A percentile compares a stretch with the other conserved stretches of the same genome.
phyloP scores from a whole-genome alignment of 1,140 invertebrate genomes.

The Helicorthomorpha holstii region DNA sequence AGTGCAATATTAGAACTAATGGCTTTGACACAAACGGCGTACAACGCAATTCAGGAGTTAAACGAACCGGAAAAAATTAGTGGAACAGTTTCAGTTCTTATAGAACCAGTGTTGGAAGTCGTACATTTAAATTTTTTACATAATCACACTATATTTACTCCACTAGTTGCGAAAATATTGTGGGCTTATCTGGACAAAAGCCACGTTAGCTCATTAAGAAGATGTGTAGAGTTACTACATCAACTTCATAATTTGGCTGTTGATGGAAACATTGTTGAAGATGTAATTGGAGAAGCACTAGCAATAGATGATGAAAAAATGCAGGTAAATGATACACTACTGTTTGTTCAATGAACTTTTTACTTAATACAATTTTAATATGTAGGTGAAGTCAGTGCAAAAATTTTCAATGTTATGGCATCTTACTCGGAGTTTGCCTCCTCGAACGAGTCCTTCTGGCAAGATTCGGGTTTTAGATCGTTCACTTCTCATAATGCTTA shows the following conservation, averaged over 20 bases:
- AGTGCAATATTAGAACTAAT: conserved; percentile 57
- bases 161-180: conserved; percentile 42
- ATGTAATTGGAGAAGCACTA: conserved; percentile 42
- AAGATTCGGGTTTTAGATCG: conserved; percentile 38
- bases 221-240: conserved; percentile 47
- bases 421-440: conserved; percentile 43
- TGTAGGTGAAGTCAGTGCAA: conserved; percentile 45
- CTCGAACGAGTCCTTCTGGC: conserved; percentile 28
- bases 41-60: neutral
- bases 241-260: conserved; percentile 50
- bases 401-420: conserved; percentile 64
- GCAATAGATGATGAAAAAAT: conserved; percentile 22
- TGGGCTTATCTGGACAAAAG: conserved; percentile 46
- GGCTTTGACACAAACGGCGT: conserved; percentile 26
- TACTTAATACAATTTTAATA: conserved; percentile 20
- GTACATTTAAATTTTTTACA: conserved; percentile 43
- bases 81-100: conserved; percentile 40
- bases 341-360: neutral
- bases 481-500: conserved; percentile 55
- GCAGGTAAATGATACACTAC: conserved; percentile 4
- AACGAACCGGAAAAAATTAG: neutral
- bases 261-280: conserved; percentile 40
- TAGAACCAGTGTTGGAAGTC: conserved; percentile 44
- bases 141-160: conserved; percentile 44
- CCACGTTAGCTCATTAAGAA: conserved; percentile 36